Percentiles rank a stretch among this genome's conserved stretches.
Conservation (phyloP, 2,797 vertebrate genomes). For the Lateolabrax maculatus region DNA sequence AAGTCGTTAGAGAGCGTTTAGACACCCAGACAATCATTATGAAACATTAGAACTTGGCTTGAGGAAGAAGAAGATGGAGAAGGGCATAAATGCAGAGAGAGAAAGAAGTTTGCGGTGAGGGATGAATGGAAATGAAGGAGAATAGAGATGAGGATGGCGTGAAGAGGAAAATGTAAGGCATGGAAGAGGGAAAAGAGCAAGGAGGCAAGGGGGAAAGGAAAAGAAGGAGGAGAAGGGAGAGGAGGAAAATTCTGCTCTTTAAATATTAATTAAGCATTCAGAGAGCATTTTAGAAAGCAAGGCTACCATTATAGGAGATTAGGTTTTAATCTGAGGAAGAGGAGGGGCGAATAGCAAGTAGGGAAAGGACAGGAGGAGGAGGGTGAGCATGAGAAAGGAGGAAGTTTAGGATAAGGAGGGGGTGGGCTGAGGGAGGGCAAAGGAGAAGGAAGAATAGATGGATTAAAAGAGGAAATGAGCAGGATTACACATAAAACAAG, state of each 20-base stretch:
- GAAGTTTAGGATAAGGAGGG: constrained; percentile 42
- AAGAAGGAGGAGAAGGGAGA: constrained; percentile 27
- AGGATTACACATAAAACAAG: constrained; percentile 52
- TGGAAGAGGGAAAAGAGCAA: constrained; percentile 23
- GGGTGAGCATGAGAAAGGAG: constrained; percentile 52
- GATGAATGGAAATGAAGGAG: constrained; percentile 45
- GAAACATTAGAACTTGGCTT: constrained; percentile 70
- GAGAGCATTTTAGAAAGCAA: constrained; percentile 74
- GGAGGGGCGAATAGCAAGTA: constrained; percentile 54
- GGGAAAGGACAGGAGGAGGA: constrained; percentile 31
- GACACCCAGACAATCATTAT: constrained; percentile 77
- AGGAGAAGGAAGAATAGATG: constrained; percentile 53
- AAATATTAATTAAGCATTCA: constrained; percentile 79
- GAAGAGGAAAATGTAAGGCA: constrained; percentile 25
- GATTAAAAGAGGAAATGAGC: constrained; percentile 68
- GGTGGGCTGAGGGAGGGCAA: constrained; percentile 50
- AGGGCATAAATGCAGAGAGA: constrained; percentile 37
- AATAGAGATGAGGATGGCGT: constrained; percentile 30
- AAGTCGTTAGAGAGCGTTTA: constrained; percentile 81
- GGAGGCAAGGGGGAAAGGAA: constrained; percentile 19
- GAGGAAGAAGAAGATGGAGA: constrained; percentile 58
- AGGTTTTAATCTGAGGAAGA: constrained; percentile 69
- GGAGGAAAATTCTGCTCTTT: constrained; percentile 60
- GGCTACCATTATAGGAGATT: constrained; percentile 73
- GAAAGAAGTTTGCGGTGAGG: constrained; percentile 28